Evolutionary conservation across 2,797 vertebrate species (phyloP), one percentile per base, ranked within the genome.

Genomic region (Sternotherus odoratus): DNA sequence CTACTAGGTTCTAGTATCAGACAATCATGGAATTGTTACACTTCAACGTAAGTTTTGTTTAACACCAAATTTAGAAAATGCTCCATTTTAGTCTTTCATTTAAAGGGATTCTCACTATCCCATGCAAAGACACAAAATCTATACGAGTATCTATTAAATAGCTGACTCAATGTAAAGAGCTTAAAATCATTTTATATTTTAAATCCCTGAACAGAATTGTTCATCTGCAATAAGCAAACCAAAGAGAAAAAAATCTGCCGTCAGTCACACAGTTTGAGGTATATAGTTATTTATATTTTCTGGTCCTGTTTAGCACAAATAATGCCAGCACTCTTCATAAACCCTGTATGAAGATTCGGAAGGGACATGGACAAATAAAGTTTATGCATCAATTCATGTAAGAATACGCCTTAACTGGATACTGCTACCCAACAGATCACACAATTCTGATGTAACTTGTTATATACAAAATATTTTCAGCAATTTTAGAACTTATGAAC

Each of bases 401-500:
- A 4, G 48, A 94, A 77, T 33, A 75, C 0, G 2, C 8, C 2
- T 82, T 77, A 2, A 56, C 63, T 21, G 60, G 10, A 17, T 21
- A 69, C 36, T 69, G 36, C 36, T 36, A 12, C 11, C 36, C 36
- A 69, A 69, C 63, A n/a, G 17, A 33, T 36, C 16, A 39, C n/a
- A 69, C 21, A 43, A 16, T 77, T 94, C 87, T 75, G 69, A 85
- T 12, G 79, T 8, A 80, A 69, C 43, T 79, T 93, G 43, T 63
- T 93, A 88, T 88, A 88, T 72, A 72, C 57, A n/a, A 13, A n/a
- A 13, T 6, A 24, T 93, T 91, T 85, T 89, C 89, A 93, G 30
- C 17, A 83, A 69, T 82, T 75, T 83, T 0, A 85, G 51, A 92
- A 90, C 1, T 11, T 69, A 82, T 63, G 85, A 85, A 72, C 90